A percentile compares a stretch with the other conserved stretches of the same genome.
phyloP scores from a whole-genome alignment of 2,888 invertebrate species.

The Globia sparganii region DNA sequence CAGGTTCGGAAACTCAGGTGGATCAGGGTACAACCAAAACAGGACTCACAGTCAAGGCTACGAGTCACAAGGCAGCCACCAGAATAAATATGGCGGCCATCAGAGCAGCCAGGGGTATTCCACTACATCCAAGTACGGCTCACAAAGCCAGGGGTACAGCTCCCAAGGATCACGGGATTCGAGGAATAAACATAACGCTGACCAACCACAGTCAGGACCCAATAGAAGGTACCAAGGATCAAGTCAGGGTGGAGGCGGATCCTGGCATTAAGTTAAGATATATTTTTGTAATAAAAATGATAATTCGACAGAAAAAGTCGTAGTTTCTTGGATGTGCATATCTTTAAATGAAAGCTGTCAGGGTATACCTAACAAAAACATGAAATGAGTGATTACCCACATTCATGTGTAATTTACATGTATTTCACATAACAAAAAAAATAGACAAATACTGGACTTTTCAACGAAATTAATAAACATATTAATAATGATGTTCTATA shows the following conservation, averaged over 20 bases:
- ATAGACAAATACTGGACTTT: slow-evolving; percentile 20
- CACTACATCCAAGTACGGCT: slow-evolving; percentile 35
- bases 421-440: not conserved
- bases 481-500: not conserved
- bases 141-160: slow-evolving; percentile 59
- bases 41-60: slow-evolving; percentile 63
- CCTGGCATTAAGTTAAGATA: slow-evolving; percentile 53
- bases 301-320: slow-evolving; percentile 11
- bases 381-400: not conserved
- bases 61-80: slow-evolving; percentile 60
- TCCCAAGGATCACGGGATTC: slow-evolving; percentile 50
- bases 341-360: slow-evolving; percentile 31
- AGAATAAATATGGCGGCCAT: slow-evolving; percentile 55
- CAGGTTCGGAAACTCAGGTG: slow-evolving; percentile 44
- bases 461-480: not conserved
- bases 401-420: not conserved
- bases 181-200: slow-evolving; percentile 54
- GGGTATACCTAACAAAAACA: not conserved
- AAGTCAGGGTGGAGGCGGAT: slow-evolving; percentile 56
- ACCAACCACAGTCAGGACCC: slow-evolving; percentile 49
- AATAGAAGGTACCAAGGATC: slow-evolving; percentile 59
- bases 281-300: slow-evolving; percentile 21
- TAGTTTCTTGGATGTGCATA: slow-evolving; percentile 17
- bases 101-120: slow-evolving; percentile 60
- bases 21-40: slow-evolving; percentile 53